These are phyloP conservation scores for Sarcophilus harrisii DNA, from an alignment of 2,797 vertebrate species.

Conservation along the genomic window DNA sequence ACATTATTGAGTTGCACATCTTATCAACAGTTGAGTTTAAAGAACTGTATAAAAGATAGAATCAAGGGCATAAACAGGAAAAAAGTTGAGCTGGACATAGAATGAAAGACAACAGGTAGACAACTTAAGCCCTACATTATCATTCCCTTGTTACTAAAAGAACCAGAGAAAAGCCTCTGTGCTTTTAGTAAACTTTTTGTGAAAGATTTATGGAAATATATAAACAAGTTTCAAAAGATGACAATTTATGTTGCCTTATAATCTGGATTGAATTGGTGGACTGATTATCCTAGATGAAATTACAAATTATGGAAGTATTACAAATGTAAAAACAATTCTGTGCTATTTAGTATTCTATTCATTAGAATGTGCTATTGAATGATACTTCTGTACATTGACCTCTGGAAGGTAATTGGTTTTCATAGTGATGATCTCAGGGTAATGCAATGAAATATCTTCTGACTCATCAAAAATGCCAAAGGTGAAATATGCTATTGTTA, in stretches of 20 bases:
- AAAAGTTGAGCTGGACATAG: not conserved
- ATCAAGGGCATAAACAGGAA: not conserved
- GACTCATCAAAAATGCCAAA: not conserved
- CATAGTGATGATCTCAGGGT: not conserved
- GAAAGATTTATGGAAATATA: not conserved
- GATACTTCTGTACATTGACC: not conserved
- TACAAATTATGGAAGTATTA: not conserved
- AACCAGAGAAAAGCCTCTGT: not conserved
- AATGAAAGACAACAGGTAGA: not conserved
- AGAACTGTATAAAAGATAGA: not conserved
- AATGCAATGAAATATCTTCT: not conserved
- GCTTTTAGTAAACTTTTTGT: not conserved
- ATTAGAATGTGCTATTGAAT: not conserved
- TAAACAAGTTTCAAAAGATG: not conserved
- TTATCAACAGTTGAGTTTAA: not conserved
- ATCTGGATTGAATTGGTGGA: not conserved
- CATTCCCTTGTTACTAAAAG: not conserved
- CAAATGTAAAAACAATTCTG: not conserved
- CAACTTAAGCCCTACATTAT: not conserved
- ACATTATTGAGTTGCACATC: not conserved
- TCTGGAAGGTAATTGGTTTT: not conserved
- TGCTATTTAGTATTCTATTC: not conserved
- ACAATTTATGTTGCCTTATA: not conserved
- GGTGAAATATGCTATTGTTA: not conserved
- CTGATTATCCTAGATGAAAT: not conserved